These are phyloP conservation scores for Monopis laevigella DNA, from an alignment of 2,888 invertebrate genomes.

Conservation along the genomic window DNA sequence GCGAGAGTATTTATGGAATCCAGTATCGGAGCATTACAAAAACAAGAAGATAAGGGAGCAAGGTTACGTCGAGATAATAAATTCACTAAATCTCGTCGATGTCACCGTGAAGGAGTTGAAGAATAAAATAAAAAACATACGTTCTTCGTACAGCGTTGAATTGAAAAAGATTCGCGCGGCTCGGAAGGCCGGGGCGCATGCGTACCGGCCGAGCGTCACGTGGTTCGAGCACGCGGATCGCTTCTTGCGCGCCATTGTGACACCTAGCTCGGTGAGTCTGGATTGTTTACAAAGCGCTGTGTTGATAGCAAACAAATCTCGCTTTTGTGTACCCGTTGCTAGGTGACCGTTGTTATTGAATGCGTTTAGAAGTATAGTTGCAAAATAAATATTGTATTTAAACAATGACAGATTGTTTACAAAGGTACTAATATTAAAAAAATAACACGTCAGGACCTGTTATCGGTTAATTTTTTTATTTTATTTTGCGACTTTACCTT, in stretches of 20 bases:
- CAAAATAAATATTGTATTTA: too few relatives aligned
- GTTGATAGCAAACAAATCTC: not conserved
- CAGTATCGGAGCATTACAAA: constrained; percentile 60
- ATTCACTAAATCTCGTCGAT: constrained; percentile 52
- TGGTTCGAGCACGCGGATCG: constrained; percentile 67
- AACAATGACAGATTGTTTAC: too few relatives aligned
- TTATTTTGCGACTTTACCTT: too few relatives aligned
- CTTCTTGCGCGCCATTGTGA: constrained; percentile 64
- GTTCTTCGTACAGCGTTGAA: constrained; percentile 63
- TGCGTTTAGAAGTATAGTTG: too few relatives aligned
- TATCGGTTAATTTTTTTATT: too few relatives aligned
- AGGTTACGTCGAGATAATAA: constrained; percentile 59
- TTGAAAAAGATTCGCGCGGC: constrained; percentile 65
- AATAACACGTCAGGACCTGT: too few relatives aligned
- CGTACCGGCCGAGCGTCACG: constrained; percentile 65
- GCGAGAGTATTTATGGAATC: constrained; percentile 61
- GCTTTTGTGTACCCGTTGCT: too few relatives aligned
- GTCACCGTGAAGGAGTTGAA: constrained; percentile 62
- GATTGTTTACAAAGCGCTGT: constrained; percentile 14
- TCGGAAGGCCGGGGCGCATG: constrained; percentile 62
- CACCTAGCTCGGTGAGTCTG: constrained; percentile 60
- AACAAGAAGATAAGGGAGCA: constrained; percentile 62
- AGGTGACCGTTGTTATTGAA: too few relatives aligned
- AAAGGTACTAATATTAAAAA: too few relatives aligned
- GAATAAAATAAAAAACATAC: constrained; percentile 63